Evolutionary conservation across 1,140 invertebrate species (phyloP).

Genomic region (Pogonomyrmex californicus): DNA sequence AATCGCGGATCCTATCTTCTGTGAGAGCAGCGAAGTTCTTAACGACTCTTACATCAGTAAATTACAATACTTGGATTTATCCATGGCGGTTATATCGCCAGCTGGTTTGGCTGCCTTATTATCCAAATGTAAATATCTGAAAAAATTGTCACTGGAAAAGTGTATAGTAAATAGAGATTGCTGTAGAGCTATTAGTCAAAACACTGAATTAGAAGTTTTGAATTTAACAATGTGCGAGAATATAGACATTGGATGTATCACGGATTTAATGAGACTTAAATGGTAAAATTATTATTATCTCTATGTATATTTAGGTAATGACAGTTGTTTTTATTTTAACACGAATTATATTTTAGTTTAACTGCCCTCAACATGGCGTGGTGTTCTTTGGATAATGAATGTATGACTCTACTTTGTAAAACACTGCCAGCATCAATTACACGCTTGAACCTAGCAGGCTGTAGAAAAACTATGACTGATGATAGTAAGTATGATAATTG

Average conservation of each 20-base stretch:
- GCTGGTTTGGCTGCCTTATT: slow-evolving; percentile 90
- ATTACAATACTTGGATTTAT: slow-evolving; percentile 94
- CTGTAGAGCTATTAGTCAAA: slow-evolving; percentile 90
- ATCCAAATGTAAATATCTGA: slow-evolving; percentile 90
- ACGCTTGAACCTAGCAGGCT: slow-evolving; percentile 94
- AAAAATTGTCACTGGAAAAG: slow-evolving; percentile 94
- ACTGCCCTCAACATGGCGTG: slow-evolving; percentile 93
- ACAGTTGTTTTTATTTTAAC: background rate
- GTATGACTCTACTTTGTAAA: slow-evolving; percentile 89
- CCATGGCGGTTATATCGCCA: slow-evolving; percentile 91
- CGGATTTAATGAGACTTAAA: slow-evolving; percentile 88
- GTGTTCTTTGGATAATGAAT: slow-evolving; percentile 90
- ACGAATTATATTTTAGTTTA: slow-evolving; percentile 87
- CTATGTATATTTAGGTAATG: slow-evolving; percentile 31
- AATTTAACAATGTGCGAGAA: slow-evolving; percentile 93
- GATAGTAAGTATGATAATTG: slow-evolving; percentile 88
- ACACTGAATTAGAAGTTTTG: slow-evolving; percentile 90
- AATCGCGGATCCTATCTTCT: slow-evolving; percentile 88
- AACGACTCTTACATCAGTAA: slow-evolving; percentile 83
- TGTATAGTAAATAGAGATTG: slow-evolving; percentile 89
- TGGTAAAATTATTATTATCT: slow-evolving; percentile 86
- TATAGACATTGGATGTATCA: slow-evolving; percentile 88
- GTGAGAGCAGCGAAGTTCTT: slow-evolving; percentile 80
- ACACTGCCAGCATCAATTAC: slow-evolving; percentile 89
- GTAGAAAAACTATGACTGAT: slow-evolving; percentile 91